Evolutionary conservation across 2,888 invertebrate species (phyloP).

Genomic region (Plagodis pulveraria): DNA sequence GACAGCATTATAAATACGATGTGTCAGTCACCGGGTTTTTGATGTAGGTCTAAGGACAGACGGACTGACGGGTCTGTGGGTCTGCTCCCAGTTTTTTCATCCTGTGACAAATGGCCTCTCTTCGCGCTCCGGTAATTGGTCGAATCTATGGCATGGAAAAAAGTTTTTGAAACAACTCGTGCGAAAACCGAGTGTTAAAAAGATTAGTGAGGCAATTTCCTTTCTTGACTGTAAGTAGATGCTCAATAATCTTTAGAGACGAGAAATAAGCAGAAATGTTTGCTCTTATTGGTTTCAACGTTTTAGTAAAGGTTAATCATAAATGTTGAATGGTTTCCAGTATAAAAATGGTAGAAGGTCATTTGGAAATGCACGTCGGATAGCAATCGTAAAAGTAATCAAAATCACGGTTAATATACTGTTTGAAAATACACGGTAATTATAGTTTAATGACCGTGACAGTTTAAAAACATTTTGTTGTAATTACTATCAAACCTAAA

Average conservation of each 20-base stretch:
- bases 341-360: too few relatives aligned
- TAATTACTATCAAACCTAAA: too few relatives aligned
- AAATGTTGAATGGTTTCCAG: too few relatives aligned
- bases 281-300: too few relatives aligned
- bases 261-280: too few relatives aligned
- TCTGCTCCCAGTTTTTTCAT: constrained; percentile 61
- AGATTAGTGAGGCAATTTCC: constrained; percentile 16
- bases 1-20: constrained; percentile 64
- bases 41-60: constrained; percentile 73
- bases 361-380: too few relatives aligned
- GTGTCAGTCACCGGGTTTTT: constrained; percentile 71
- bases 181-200: constrained; percentile 17
- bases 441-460: too few relatives aligned
- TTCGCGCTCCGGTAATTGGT: constrained; percentile 68
- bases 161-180: constrained; percentile 40
- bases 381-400: too few relatives aligned
- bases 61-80: constrained; percentile 67
- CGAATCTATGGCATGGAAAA: constrained; percentile 62
- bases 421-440: too few relatives aligned
- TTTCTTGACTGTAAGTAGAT: constrained; percentile 13
- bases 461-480: too few relatives aligned
- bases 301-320: too few relatives aligned
- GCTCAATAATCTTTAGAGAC: constrained; percentile 9
- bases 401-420: too few relatives aligned
- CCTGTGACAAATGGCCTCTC: constrained; percentile 72